phyloP scores from a whole-genome alignment of 2,888 invertebrate genomes.

The Platycheirus rosarum region DNA sequence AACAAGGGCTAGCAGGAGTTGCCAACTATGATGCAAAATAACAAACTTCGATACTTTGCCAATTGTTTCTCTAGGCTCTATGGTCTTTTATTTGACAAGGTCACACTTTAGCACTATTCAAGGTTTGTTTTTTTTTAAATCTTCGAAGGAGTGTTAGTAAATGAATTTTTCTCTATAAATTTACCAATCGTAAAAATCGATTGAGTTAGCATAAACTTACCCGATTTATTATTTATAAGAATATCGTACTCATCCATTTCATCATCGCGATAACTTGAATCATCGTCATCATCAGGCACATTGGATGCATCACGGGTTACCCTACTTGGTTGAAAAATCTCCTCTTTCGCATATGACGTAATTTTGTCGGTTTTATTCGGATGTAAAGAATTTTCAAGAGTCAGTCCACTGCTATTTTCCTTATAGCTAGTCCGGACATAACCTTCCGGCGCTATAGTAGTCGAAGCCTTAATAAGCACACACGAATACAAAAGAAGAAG shows the following conservation, averaged over 20 bases:
- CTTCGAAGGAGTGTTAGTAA: too few species aligned
- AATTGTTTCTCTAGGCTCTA: too few species aligned
- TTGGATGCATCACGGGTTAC: constrained; percentile 80
- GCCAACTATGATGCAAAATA: too few species aligned
- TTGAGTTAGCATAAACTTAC: constrained; percentile 76
- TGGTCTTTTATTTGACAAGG: too few species aligned
- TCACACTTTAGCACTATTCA: too few species aligned
- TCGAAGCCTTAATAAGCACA: constrained; percentile 78
- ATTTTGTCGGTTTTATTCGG: constrained; percentile 42
- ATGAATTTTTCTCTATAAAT: too few species aligned
- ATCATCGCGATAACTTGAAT: constrained; percentile 81
- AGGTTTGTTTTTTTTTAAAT: too few species aligned
- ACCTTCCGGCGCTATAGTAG: constrained; percentile 76
- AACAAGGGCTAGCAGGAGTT: too few species aligned
- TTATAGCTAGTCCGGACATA: constrained; percentile 34
- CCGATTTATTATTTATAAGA: constrained; percentile 81
- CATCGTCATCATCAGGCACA: constrained; percentile 81
- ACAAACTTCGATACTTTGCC: too few species aligned
- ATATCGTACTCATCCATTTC: constrained; percentile 81
- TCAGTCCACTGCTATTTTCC: constrained; percentile 40
- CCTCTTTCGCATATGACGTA: constrained; percentile 46
- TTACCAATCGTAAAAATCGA: too few species aligned
- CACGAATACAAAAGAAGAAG: constrained; percentile 80
- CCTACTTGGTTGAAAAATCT: constrained; percentile 32
- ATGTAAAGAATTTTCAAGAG: constrained; percentile 27